Evolutionary conservation across 1,140 invertebrate genomes (phyloP).

Genomic region (Nautilus pompilius): DNA sequence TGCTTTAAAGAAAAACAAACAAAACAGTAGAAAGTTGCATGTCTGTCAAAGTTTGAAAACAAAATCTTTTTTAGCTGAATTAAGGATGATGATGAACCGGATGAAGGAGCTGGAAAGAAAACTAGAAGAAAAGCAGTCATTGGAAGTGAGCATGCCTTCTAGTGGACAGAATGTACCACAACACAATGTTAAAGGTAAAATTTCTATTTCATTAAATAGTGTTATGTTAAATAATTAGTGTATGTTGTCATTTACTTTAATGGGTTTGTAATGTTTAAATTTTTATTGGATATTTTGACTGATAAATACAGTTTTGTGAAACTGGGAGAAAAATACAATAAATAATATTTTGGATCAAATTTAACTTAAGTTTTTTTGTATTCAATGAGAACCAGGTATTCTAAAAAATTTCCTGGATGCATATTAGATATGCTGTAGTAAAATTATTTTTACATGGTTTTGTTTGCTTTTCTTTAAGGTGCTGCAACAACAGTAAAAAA

Average conservation of each 20-base stretch:
- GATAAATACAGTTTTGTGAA: no score
- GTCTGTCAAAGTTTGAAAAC: no score
- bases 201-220: not conserved
- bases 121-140: not conserved
- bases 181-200: not conserved
- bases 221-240: not conserved
- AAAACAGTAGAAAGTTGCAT: no score
- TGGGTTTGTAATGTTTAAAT: not conserved
- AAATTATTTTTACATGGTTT: no score
- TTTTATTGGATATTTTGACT: no score
- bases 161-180: not conserved
- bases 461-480: not conserved
- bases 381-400: no score
- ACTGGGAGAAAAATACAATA: no score
- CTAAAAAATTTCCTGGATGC: no score
- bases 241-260: not conserved
- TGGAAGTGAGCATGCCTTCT: not conserved
- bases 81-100: not conserved
- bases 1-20: no score
- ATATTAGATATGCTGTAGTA: no score
- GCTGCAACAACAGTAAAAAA: not conserved
- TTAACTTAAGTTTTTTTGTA: no score
- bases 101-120: not conserved
- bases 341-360: no score
- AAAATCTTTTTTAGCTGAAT: not conserved